phyloP scores from a whole-genome alignment of 2,113 vertebrate species.

The Xyrauchen texanus region DNA sequence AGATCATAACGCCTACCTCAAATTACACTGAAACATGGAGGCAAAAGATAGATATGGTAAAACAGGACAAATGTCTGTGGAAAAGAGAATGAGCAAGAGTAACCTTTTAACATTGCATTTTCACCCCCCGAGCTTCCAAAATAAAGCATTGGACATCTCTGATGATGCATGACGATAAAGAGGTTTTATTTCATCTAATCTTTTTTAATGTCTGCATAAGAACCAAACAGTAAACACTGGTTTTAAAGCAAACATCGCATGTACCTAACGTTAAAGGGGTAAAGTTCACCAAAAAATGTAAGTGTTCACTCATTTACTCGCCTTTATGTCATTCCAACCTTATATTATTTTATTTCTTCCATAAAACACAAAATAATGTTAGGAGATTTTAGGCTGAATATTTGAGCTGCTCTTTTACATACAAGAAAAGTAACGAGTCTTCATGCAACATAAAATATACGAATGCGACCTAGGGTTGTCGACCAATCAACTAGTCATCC shows the following conservation, averaged over 20 bases:
- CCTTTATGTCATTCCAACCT: no score
- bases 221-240: neutral
- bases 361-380: no score
- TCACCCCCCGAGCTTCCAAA: slow-evolving; percentile 12
- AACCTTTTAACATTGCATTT: slow-evolving; percentile 9
- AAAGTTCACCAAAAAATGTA: neutral
- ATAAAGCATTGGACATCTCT: neutral
- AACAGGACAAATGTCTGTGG: slow-evolving; percentile 16
- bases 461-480: no score
- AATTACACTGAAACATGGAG: slow-evolving; percentile 34
- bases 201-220: slow-evolving; percentile 17
- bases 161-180: neutral
- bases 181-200: slow-evolving; percentile 28
- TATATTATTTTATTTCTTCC: no score
- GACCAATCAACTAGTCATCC: no score
- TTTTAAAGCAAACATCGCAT: neutral
- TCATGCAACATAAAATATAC: no score
- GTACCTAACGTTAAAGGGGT: no score
- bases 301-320: neutral
- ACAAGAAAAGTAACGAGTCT: no score
- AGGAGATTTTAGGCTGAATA: no score
- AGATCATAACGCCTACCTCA: slow-evolving; percentile 31
- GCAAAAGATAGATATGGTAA: slow-evolving; percentile 1
- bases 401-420: no score
- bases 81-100: neutral